Conservation (phyloP, 2,888 invertebrate genomes). For the Meghimatium bilineatum region DNA sequence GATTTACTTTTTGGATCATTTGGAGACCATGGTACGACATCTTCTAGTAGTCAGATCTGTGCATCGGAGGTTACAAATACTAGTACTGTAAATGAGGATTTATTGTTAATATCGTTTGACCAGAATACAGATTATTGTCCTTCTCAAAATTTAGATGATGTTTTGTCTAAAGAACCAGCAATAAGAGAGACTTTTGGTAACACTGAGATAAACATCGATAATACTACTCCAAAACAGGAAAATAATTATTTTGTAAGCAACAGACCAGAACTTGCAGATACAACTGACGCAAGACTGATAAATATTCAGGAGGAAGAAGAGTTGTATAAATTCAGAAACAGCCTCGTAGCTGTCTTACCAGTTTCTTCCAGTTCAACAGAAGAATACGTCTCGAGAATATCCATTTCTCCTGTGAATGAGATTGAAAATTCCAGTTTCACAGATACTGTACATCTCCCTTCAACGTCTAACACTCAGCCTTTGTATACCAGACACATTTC, state of each 20-base stretch:
- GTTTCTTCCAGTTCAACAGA: constrained; percentile 1
- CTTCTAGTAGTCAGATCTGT: background rate
- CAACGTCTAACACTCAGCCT: background rate
- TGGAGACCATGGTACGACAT: background rate
- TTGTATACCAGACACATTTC: constrained; percentile 6
- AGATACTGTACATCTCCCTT: background rate
- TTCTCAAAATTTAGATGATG: background rate
- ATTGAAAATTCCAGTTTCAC: background rate
- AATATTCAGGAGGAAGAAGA: background rate
- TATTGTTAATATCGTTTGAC: background rate
- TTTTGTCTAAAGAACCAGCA: constrained; percentile 6
- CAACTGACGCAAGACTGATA: no score
- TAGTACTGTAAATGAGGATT: background rate
- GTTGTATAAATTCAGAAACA: background rate
- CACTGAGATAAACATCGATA: background rate
- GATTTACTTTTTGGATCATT: constrained; percentile 55
- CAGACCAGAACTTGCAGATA: background rate
- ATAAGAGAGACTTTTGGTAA: constrained; percentile 25
- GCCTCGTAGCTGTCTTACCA: background rate
- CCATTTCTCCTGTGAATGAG: constrained; percentile 14
- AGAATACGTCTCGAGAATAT: constrained; percentile 46
- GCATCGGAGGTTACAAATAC: background rate
- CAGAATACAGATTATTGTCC: background rate
- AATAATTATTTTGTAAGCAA: background rate
- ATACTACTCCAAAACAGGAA: background rate